Conservation (phyloP, 23 tunicate genomes). For the Styela clava region DNA sequence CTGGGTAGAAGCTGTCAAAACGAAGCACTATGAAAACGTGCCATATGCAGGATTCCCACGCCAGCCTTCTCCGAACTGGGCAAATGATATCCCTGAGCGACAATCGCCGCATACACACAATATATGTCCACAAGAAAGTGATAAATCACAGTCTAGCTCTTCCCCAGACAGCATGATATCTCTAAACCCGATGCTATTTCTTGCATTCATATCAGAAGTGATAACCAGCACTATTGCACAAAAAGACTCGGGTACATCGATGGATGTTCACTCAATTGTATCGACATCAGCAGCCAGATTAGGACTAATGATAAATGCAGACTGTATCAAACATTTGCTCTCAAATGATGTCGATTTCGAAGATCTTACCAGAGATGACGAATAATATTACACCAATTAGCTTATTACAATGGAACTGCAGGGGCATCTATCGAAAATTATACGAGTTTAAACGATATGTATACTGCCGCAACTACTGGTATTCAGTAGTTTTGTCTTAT, state of each 20-base stretch:
- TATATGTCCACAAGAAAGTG: not conserved
- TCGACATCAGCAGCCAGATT: not conserved
- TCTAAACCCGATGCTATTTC: not conserved
- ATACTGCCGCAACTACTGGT: too few species aligned
- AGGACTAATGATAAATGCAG: not conserved
- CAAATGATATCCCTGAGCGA: not conserved
- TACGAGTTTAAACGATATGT: not conserved
- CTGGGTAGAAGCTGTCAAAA: not conserved
- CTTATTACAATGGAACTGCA: constrained; percentile 2
- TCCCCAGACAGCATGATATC: not conserved
- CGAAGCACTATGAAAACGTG: not conserved
- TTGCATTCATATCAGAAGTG: not conserved
- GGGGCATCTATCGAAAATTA: constrained; percentile 7
- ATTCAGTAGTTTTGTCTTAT: too few species aligned
- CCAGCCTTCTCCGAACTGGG: not conserved
- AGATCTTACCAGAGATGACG: not conserved
- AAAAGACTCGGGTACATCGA: not conserved
- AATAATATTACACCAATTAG: not conserved
- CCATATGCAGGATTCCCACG: not conserved
- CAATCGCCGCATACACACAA: not conserved
- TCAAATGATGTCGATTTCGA: not conserved
- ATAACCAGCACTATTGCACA: not conserved
- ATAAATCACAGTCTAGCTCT: not conserved
- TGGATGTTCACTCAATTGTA: not conserved
- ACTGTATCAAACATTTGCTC: not conserved